Evolutionary conservation across 2,888 invertebrate species (phyloP).

Genomic region (Acanthosoma haemorrhoidale): DNA sequence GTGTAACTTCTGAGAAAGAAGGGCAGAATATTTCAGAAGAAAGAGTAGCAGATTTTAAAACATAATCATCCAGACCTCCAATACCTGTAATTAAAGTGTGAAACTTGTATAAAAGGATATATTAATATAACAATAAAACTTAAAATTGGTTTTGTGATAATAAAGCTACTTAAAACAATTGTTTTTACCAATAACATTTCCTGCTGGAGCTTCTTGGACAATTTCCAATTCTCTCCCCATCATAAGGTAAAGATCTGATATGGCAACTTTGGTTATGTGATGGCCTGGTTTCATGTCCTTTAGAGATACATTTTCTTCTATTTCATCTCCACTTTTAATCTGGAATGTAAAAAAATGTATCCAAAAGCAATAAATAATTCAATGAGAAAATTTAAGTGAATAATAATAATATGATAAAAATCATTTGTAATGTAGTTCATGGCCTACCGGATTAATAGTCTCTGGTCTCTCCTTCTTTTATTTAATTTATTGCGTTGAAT

Average conservation of each 20-base stretch:
- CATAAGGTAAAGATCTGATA: constrained; percentile 77
- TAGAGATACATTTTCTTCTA: constrained; percentile 48
- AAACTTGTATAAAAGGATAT: neutral
- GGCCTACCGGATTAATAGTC: too few relatives aligned
- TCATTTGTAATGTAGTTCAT: too few relatives aligned
- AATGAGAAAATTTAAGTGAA: too few relatives aligned
- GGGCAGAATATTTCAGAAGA: constrained; percentile 76
- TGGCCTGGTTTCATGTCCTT: constrained; percentile 58
- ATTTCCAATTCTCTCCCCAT: constrained; percentile 87
- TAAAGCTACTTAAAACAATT: neutral
- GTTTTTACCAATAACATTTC: constrained; percentile 73
- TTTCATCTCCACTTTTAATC: constrained; percentile 41
- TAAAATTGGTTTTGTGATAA: neutral
- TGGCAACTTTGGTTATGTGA: constrained; percentile 58
- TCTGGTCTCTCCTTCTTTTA: too few relatives aligned
- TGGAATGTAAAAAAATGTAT: constrained; percentile 29
- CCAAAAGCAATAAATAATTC: neutral
- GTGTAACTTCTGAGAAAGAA: constrained; percentile 75
- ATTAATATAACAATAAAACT: neutral
- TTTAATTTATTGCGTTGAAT: too few relatives aligned
- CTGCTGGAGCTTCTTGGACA: constrained; percentile 75
- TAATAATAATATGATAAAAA: too few relatives aligned
- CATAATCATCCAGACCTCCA: constrained; percentile 74
- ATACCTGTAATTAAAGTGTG: constrained; percentile 55
- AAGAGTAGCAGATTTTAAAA: constrained; percentile 85